These are phyloP conservation scores for Tachypleus tridentatus DNA, from an alignment of 1,140 invertebrate species.

Conservation along the genomic window DNA sequence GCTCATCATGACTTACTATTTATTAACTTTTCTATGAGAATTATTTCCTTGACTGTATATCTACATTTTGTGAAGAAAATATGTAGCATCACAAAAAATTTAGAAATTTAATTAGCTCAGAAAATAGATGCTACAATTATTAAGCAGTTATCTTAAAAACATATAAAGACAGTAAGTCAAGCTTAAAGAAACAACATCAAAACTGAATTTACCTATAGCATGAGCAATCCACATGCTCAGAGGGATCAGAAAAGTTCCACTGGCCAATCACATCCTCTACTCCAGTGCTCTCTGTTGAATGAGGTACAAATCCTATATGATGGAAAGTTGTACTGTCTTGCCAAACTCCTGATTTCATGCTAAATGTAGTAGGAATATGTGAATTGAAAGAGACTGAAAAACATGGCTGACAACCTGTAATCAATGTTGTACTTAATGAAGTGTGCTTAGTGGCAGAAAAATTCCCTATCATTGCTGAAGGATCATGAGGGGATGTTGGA, in stretches of 20 bases:
- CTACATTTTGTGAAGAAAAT: too few species aligned
- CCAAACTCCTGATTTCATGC: constrained; percentile 17
- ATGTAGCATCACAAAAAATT: too few species aligned
- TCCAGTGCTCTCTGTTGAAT: constrained; percentile 16
- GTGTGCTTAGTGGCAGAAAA: too few species aligned
- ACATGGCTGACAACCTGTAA: not conserved
- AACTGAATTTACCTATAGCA: constrained; percentile 31
- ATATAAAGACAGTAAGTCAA: too few species aligned
- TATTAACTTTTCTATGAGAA: too few species aligned
- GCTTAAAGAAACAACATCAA: not conserved
- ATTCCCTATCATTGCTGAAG: not conserved
- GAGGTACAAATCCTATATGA: not conserved
- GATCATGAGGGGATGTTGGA: constrained; percentile 31
- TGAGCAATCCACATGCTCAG: constrained; percentile 33
- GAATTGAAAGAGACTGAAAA: not conserved
- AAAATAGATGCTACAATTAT: not conserved
- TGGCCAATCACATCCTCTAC: constrained; percentile 37
- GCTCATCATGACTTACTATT: too few species aligned
- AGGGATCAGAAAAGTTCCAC: constrained; percentile 70
- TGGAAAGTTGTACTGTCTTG: constrained; percentile 15
- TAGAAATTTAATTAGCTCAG: too few species aligned
- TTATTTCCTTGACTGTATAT: too few species aligned
- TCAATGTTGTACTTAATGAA: too few species aligned
- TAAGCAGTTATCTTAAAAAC: not conserved
- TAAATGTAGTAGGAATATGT: not conserved